Percentiles rank a stretch among this genome's conserved stretches.
phyloP scores from a whole-genome alignment of 2,113 vertebrate genomes.

The Antechinus stuartii region DNA sequence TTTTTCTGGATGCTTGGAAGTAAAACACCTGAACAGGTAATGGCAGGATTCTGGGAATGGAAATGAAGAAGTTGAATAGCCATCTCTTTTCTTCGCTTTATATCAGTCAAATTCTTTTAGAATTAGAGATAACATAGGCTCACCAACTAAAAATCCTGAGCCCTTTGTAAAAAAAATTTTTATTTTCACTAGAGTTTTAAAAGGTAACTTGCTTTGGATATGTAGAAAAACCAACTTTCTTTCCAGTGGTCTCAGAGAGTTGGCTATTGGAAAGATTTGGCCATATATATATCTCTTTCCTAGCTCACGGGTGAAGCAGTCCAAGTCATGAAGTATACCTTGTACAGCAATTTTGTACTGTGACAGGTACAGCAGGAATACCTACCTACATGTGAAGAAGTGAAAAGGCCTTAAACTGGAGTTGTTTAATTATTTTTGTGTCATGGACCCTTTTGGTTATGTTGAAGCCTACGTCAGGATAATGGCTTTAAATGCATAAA shows the following conservation, averaged over 20 bases:
- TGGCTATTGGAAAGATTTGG: background rate
- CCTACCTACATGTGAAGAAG: background rate
- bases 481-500: background rate
- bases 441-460: background rate
- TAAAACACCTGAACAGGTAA: background rate
- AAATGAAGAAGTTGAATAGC: background rate
- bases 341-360: background rate
- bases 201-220: background rate
- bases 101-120: background rate
- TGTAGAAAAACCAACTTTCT: background rate
- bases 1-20: background rate
- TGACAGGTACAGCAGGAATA: background rate
- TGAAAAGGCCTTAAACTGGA: background rate
- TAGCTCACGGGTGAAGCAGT: background rate
- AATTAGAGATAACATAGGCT: background rate
- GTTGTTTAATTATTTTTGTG: background rate
- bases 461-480: background rate
- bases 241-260: background rate
- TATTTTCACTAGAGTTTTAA: background rate
- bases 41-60: background rate
- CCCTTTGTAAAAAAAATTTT: background rate
- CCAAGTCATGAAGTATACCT: background rate
- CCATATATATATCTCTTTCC: background rate
- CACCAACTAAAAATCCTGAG: background rate
- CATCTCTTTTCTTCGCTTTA: background rate